Percentiles rank a stretch among this genome's conserved stretches.
Conservation (phyloP, 2,113 vertebrate genomes). For the Mormoops blainvillei region DNA sequence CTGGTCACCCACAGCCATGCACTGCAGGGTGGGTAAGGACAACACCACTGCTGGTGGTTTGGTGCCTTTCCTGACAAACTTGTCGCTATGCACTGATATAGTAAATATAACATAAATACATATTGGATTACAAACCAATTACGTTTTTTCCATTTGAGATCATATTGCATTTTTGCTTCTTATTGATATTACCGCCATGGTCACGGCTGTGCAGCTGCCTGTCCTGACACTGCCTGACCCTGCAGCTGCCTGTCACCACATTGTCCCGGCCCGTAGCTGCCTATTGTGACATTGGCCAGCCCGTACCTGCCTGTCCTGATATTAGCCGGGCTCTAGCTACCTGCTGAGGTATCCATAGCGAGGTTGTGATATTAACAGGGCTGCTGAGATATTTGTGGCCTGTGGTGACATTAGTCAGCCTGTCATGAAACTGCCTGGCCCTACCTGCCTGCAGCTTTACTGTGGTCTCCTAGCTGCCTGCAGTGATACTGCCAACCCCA, state of each 20-base stretch:
- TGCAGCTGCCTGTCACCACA: background rate
- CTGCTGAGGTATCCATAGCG: too few relatives aligned
- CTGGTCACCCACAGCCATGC: background rate
- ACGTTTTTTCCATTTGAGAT: background rate
- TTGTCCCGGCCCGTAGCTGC: background rate
- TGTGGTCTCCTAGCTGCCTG: too few relatives aligned
- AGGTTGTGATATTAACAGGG: too few relatives aligned
- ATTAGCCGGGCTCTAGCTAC: too few relatives aligned
- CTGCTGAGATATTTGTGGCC: too few relatives aligned
- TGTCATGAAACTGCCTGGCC: too few relatives aligned
- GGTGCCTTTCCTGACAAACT: background rate
- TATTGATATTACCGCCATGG: background rate
- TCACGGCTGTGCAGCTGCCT: too few relatives aligned
- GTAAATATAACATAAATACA: background rate
- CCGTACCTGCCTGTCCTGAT: too few relatives aligned
- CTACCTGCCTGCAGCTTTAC: too few relatives aligned
- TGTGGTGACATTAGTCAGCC: too few relatives aligned
- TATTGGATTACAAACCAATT: background rate
- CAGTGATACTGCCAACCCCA: too few relatives aligned
- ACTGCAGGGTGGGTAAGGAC: background rate
- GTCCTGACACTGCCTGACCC: background rate
- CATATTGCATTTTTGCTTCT: background rate
- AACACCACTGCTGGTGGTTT: too few relatives aligned
- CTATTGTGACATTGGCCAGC: background rate
- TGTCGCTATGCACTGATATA: background rate